Evolutionary conservation across 2,888 invertebrate genomes (phyloP).

Genomic region (Achlya flavicornis): DNA sequence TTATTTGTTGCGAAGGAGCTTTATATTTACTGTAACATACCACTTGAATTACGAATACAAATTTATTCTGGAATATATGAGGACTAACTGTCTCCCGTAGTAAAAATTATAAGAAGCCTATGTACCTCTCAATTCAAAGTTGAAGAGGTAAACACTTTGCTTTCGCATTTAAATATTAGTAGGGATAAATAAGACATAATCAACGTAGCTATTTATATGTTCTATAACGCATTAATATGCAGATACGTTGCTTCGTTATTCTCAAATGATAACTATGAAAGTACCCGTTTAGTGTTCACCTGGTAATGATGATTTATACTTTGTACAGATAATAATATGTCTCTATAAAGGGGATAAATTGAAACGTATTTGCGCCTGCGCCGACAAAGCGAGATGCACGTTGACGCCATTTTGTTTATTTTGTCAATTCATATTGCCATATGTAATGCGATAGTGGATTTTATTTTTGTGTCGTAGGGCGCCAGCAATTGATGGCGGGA

Average conservation of each 20-base stretch:
- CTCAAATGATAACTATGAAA: constrained; percentile 27
- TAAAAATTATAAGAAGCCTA: no score
- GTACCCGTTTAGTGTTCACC: constrained; percentile 18
- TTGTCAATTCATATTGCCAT: constrained; percentile 40
- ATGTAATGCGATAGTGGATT: constrained; percentile 7
- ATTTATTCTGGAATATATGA: no score
- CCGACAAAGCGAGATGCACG: constrained; percentile 43
- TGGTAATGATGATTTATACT: constrained; percentile 46
- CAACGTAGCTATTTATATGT: not conserved
- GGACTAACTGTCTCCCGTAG: no score
- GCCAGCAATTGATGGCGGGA: not conserved
- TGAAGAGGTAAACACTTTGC: no score
- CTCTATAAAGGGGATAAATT: constrained; percentile 44
- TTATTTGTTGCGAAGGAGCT: not conserved
- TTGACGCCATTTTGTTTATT: constrained; percentile 48
- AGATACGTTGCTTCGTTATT: not conserved
- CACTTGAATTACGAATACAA: no score
- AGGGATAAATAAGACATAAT: not conserved
- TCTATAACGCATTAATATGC: not conserved
- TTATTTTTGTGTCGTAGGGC: not conserved
- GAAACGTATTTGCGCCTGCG: constrained; percentile 40
- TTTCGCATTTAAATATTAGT: not conserved
- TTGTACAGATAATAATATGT: constrained; percentile 31
- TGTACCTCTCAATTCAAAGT: no score
- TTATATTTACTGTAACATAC: not conserved